Percentiles rank a stretch among this genome's conserved stretches.
Conservation (phyloP, 2,113 vertebrate genomes). For the Machaerirhynchus nigripectus region DNA sequence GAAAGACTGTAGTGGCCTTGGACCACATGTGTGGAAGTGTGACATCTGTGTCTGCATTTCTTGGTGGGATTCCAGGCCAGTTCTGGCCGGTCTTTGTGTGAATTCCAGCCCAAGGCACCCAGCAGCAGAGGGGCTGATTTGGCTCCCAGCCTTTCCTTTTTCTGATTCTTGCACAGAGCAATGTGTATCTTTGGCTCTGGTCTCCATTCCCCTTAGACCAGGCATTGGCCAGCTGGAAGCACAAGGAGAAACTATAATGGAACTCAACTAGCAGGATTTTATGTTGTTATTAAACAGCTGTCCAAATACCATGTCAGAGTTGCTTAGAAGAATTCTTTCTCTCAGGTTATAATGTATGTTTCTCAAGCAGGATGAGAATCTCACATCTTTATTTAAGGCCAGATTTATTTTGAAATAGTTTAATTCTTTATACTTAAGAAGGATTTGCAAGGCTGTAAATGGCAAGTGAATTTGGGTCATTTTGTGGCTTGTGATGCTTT, state of each 20-base stretch:
- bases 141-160: background rate
- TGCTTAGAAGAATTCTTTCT: background rate
- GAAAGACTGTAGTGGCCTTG: background rate
- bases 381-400: background rate
- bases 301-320: conserved; percentile 23
- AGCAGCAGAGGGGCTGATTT: background rate
- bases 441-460: background rate
- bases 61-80: background rate
- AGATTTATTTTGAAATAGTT: background rate
- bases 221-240: conserved; percentile 50
- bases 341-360: background rate
- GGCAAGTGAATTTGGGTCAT: background rate
- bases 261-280: background rate
- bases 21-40: background rate
- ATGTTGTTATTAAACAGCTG: conserved; percentile 48
- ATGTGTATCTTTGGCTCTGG: conserved; percentile 44
- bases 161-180: background rate
- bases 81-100: background rate
- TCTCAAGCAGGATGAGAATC: background rate
- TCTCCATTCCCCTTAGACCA: background rate
- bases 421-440: background rate
- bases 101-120: background rate
- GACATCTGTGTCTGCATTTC: background rate
- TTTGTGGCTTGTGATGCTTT: background rate
- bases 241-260: background rate